These are phyloP conservation scores for Thereva unica DNA, from an alignment of 2,888 invertebrate species.

Conservation along the genomic window DNA sequence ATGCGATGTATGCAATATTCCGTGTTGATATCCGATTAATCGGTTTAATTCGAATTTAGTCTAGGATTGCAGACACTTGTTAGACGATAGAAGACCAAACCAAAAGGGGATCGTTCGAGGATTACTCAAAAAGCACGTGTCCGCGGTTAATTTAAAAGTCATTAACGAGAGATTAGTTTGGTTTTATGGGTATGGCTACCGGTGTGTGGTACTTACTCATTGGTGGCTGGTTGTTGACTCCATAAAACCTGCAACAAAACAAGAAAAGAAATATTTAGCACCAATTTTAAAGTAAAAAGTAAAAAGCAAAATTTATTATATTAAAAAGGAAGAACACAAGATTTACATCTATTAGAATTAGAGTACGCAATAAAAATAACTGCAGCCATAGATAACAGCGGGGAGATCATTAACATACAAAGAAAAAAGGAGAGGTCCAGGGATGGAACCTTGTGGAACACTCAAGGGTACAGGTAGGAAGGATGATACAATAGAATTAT, in stretches of 20 bases:
- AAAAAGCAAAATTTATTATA: no score
- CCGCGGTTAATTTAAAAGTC: constrained; percentile 27
- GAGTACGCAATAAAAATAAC: no score
- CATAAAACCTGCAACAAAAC: constrained; percentile 28
- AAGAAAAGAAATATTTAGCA: neutral
- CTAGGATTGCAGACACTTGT: neutral
- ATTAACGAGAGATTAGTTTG: constrained; percentile 5
- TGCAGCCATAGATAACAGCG: no score
- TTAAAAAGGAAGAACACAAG: no score
- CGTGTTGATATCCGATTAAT: constrained; percentile 19
- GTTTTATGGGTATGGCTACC: neutral
- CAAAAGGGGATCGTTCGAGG: neutral
- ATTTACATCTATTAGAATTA: no score
- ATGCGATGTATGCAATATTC: constrained; percentile 6
- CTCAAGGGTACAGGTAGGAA: no score
- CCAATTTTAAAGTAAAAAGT: no score
- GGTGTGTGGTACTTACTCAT: constrained; percentile 30
- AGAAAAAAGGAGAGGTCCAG: no score
- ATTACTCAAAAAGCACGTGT: constrained; percentile 23
- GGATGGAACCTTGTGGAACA: no score
- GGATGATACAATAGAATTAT: no score
- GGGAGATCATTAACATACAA: no score
- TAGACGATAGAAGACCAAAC: no score
- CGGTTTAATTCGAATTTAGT: constrained; percentile 25
- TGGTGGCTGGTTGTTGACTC: constrained; percentile 30